Conservation (phyloP, 2,113 vertebrate species). For the Gobiocypris rarus region DNA sequence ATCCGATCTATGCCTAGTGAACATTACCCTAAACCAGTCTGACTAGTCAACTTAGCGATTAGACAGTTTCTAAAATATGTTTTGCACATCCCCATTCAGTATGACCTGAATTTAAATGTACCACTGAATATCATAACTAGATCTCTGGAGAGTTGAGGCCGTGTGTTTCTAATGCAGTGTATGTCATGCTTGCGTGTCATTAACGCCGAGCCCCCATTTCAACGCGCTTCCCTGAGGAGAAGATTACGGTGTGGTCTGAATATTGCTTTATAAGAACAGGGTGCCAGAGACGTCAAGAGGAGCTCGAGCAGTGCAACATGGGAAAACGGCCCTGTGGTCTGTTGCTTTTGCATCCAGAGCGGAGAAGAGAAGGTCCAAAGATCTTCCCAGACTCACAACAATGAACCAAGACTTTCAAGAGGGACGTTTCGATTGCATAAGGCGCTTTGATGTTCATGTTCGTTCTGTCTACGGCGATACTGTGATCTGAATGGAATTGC, state of each 20-base stretch:
- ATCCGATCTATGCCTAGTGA: too few species aligned
- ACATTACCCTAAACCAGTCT: neutral
- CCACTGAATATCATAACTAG: conserved; percentile 3
- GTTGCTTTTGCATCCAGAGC: conserved; percentile 8
- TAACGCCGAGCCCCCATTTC: conserved; percentile 7
- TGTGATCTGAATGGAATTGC: conserved; percentile 27
- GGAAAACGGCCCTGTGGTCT: conserved; percentile 36
- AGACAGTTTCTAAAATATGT: neutral
- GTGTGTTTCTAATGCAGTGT: conserved; percentile 14
- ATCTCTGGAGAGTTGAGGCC: neutral
- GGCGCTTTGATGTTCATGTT: conserved; percentile 9
- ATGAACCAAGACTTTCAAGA: neutral
- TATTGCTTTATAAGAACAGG: conserved; percentile 55
- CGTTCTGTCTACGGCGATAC: neutral
- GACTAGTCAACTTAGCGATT: neutral
- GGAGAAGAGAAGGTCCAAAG: conserved; percentile 4
- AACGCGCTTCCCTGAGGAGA: neutral
- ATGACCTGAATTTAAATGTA: conserved; percentile 5
- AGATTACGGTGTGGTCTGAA: conserved; percentile 39
- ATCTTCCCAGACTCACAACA: conserved; percentile 19
- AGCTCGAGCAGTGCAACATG: conserved; percentile 34
- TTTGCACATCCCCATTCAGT: neutral
- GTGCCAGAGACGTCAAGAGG: conserved; percentile 12
- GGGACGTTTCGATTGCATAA: conserved; percentile 12
- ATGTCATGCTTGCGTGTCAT: conserved; percentile 21